Percentiles rank a stretch among this genome's conserved stretches.
These are phyloP conservation scores for Kuschelorhynchus macadamiae DNA, from an alignment of 2,888 invertebrate species.

Conservation along the genomic window DNA sequence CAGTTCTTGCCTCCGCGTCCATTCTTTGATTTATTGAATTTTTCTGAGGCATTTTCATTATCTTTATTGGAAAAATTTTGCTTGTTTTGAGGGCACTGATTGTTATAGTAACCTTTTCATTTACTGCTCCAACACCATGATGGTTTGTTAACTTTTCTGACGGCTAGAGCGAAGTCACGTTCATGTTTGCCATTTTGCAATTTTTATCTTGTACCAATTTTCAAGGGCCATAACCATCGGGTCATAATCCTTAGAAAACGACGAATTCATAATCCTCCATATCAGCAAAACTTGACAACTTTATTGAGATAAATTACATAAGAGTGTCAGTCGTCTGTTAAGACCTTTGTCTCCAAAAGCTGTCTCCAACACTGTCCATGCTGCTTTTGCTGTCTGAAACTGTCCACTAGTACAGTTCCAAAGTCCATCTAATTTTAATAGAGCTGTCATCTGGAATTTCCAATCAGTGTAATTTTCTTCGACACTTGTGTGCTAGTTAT, in stretches of 20 bases:
- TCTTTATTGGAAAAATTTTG: slow-evolving; percentile 24
- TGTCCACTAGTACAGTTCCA: slow-evolving; percentile 27
- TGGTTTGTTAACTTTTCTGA: slow-evolving; percentile 23
- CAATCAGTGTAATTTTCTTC: slow-evolving; percentile 37
- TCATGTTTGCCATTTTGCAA: slow-evolving; percentile 28
- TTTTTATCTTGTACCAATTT: slow-evolving; percentile 47
- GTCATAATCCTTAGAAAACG: slow-evolving; percentile 32
- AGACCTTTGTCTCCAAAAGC: too few species aligned
- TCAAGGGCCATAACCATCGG: slow-evolving; percentile 43
- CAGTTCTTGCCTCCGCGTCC: slow-evolving; percentile 24
- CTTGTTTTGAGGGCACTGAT: slow-evolving; percentile 26
- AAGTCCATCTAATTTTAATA: slow-evolving; percentile 36
- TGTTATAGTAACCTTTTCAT: slow-evolving; percentile 37
- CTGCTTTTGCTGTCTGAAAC: slow-evolving; percentile 40
- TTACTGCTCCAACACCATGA: slow-evolving; percentile 44
- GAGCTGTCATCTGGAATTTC: slow-evolving; percentile 38
- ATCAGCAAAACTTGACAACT: slow-evolving; percentile 7
- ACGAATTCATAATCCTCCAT: slow-evolving; percentile 50
- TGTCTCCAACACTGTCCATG: slow-evolving; percentile 33
- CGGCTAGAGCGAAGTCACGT: slow-evolving; percentile 26
- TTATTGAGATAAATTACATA: too few species aligned
- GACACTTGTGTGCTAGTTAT: too few species aligned
- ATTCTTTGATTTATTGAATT: too few species aligned
- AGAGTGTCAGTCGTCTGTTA: too few species aligned
- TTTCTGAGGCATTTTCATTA: slow-evolving; percentile 49